Evolutionary conservation across 2,797 vertebrate genomes (phyloP), one percentile per base, ranked within the genome.

Genomic region (Nasua narica): DNA sequence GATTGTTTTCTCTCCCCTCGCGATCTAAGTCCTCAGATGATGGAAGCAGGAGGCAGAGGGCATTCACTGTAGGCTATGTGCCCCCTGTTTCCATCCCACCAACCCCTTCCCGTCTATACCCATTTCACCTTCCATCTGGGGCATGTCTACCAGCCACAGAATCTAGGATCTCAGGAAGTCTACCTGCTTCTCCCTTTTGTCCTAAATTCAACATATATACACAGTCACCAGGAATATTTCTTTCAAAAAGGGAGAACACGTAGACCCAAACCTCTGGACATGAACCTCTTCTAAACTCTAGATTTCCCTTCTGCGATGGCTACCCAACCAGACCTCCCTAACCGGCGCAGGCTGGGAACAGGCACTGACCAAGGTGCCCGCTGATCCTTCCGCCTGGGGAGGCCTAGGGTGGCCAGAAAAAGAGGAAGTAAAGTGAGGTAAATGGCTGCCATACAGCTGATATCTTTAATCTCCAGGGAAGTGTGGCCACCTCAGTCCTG

Each of bases 61-160:
- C 5, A 12, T 37, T 15, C n/a, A 62, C 2, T n/a, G 6, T 1
- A 0, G 7, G 58, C 4, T 0, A 10, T 9, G 43, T 46, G 27
- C 43, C 21, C 27, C 12, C 37, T 8, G 10, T 16, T 18, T 40
- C 32, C 18, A 29, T 37, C 12, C 27, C 48, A 52, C 29, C 56
- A 35, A 7, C 25, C 23, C n/a, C 27, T 12, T 37, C 18, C 3
- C 12, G 7, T 40, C 13, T 5, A n/a, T 23, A 9, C 46, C n/a
- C 35, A 56, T 35, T 9, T 12, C 10, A 37, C 29, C 1, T 35
- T 27, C 29, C 37, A 40, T 7, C 18, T 4, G 50, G 46, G 43
- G 40, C 46, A 62, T 1, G 23, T 18, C 40, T 56, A 23, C 32
- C 0, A 6, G 23, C 4, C 32, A 1, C 0, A 19, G 52, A 69